Conservation (phyloP, 2,113 vertebrate species). For the Aegotheles bennettii region DNA sequence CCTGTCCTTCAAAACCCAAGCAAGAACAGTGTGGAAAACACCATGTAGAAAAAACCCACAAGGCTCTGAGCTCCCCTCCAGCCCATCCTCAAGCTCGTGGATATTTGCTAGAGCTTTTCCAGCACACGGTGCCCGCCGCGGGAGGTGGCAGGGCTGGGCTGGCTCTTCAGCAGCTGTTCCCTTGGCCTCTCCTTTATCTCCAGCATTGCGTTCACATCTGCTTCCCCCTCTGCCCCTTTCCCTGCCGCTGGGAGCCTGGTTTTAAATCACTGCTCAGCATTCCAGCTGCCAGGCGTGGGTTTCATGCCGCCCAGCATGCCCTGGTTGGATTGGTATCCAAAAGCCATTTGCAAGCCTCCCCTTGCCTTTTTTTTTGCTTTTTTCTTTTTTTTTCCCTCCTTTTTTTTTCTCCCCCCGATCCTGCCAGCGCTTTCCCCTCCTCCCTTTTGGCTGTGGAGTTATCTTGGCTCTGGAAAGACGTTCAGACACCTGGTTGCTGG, state of each 20-base stretch:
- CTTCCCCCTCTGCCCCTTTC: conserved; percentile 26
- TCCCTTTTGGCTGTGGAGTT: neutral
- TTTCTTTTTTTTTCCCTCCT: neutral
- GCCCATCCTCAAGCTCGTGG: neutral
- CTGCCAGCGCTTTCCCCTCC: neutral
- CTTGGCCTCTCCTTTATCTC: conserved; percentile 59
- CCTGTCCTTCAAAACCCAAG: neutral
- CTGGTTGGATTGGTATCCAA: neutral
- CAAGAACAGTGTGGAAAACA: neutral
- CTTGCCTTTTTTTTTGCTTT: neutral
- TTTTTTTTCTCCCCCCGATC: neutral
- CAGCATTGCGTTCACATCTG: conserved; percentile 57
- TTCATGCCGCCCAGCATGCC: neutral
- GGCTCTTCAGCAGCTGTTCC: conserved; percentile 24
- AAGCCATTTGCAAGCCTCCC: neutral
- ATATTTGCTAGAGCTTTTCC: neutral
- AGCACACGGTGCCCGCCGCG: accelerated
- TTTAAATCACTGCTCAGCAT: conserved; percentile 43
- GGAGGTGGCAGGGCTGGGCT: neutral
- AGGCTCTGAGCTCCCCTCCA: neutral
- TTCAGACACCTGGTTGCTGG: conserved; percentile 49
- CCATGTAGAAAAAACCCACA: too few species aligned
- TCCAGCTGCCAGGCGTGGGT: conserved; percentile 4
- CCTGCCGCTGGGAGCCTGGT: neutral
- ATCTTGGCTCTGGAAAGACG: conserved; percentile 5